These are phyloP conservation scores for Phoenicopterus ruber DNA, from an alignment of 2,113 vertebrate genomes.

Conservation along the genomic window DNA sequence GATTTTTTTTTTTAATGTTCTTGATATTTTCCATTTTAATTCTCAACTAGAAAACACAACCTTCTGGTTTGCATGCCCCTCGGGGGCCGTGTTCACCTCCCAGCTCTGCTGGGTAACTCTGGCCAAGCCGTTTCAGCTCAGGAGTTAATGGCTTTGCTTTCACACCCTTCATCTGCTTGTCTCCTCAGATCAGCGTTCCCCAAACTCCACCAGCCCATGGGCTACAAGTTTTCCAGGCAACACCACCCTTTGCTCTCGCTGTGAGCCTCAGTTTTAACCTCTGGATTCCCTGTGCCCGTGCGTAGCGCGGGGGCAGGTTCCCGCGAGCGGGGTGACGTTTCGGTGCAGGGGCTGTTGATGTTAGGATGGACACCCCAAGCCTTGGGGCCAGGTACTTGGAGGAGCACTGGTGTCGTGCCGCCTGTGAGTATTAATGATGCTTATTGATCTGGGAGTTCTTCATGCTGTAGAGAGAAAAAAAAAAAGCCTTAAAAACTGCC, in stretches of 20 bases:
- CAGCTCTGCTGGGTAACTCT: neutral
- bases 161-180: neutral
- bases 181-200: neutral
- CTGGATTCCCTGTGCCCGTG: neutral
- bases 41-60: neutral
- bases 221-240: neutral
- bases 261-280: neutral
- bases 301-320: neutral
- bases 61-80: neutral
- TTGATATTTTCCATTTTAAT: neutral
- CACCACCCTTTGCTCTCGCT: neutral
- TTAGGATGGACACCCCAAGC: neutral
- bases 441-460: neutral
- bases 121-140: neutral
- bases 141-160: neutral
- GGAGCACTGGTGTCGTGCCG: neutral
- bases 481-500: neutral
- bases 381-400: neutral
- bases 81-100: neutral
- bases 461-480: neutral
- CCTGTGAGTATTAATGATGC: neutral
- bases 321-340: accelerated
- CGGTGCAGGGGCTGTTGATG: neutral
- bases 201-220: neutral
- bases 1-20: neutral